phyloP scores from a whole-genome alignment of 2,797 vertebrate species.

The Enteromius viviparus region DNA sequence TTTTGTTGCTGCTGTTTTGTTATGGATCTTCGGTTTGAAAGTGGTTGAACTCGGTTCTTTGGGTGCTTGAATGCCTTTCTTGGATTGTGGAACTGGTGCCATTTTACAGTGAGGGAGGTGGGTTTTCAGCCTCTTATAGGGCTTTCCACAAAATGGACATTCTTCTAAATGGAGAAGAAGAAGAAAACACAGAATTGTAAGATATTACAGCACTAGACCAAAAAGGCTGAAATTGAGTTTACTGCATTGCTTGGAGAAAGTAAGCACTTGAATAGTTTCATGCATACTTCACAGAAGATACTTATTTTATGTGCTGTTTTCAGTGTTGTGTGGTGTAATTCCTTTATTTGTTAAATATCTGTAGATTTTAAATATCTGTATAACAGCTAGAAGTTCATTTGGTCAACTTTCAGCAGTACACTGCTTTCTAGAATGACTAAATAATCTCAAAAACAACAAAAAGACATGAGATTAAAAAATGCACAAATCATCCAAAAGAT shows the following conservation, averaged over 20 bases:
- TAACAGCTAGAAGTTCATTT: not conserved
- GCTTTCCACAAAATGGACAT: constrained; percentile 85
- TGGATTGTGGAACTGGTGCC: constrained; percentile 57
- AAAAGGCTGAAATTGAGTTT: not conserved
- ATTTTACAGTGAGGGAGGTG: constrained; percentile 88
- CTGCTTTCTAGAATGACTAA: not conserved
- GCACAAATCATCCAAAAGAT: not conserved
- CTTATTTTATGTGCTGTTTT: not conserved
- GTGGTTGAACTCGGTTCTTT: constrained; percentile 25
- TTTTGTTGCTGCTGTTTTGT: not conserved
- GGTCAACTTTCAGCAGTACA: not conserved
- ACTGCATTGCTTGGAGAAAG: not conserved
- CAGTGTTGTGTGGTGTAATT: not conserved
- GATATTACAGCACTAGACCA: not conserved
- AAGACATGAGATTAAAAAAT: not conserved
- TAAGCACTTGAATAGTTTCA: not conserved
- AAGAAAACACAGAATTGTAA: not conserved
- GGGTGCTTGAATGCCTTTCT: constrained; percentile 46
- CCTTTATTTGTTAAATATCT: not conserved
- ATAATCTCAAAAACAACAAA: constrained; percentile 16
- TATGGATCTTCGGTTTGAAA: constrained; percentile 29
- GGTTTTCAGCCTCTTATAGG: constrained; percentile 85
- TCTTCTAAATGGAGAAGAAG: constrained; percentile 63
- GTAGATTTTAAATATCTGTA: not conserved
- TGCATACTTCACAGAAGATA: not conserved